A percentile compares a stretch with the other conserved stretches of the same genome.
Evolutionary conservation across 2,888 invertebrate genomes (phyloP).

Genomic region (Clitarchus hookeri): DNA sequence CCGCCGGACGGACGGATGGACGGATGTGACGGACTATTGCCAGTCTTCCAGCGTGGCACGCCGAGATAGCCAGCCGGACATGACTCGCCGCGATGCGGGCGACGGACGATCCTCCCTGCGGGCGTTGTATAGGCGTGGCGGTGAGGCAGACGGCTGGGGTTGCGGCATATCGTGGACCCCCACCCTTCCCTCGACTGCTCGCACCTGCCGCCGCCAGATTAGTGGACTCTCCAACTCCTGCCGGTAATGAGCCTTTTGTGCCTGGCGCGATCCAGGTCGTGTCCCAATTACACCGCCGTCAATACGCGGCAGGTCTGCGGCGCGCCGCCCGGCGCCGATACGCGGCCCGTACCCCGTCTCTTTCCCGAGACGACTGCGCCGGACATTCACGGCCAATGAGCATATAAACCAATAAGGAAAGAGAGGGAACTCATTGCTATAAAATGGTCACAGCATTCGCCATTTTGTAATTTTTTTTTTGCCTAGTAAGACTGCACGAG

Average conservation of each 20-base stretch:
- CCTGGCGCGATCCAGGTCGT: background rate
- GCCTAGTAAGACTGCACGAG: too few species aligned
- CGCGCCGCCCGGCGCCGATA: background rate
- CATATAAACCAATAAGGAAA: too few species aligned
- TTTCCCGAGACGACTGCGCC: too few species aligned
- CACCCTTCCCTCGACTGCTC: background rate
- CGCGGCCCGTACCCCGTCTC: background rate
- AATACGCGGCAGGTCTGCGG: background rate
- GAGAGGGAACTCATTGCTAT: too few species aligned
- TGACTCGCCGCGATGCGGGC: background rate
- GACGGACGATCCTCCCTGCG: background rate
- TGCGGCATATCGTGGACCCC: background rate
- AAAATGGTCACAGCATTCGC: too few species aligned
- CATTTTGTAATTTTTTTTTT: too few species aligned
- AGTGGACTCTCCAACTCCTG: background rate
- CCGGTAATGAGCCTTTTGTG: conserved; percentile 14
- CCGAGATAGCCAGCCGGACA: too few species aligned
- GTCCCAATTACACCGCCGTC: background rate
- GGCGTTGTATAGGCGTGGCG: background rate
- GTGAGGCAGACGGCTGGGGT: background rate
- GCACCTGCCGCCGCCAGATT: background rate
- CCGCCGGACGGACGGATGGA: too few species aligned
- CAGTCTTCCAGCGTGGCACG: too few species aligned
- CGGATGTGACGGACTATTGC: too few species aligned
- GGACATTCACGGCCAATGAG: background rate